Evolutionary conservation across 2,888 invertebrate genomes (phyloP), one percentile per base, ranked within the genome.

Genomic region (Argyra leucocephala): DNA sequence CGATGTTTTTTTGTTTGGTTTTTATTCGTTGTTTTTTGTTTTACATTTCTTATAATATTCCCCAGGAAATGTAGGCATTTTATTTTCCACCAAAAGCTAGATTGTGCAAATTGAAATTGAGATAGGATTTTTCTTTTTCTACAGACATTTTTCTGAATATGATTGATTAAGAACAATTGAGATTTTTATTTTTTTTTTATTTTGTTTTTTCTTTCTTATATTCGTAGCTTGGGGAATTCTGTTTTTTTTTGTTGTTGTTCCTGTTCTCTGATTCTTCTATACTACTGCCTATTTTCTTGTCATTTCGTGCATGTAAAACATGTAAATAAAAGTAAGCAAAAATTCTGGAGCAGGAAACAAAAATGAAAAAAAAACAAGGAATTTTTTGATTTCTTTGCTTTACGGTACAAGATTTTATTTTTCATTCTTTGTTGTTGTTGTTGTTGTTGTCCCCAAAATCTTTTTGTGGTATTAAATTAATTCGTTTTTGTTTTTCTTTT

Each of bases 71-170:
- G 48, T 48, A 48, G 48, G 48, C 48, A 48, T 48, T 48, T 48
- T 48, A 48, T 48, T 48, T 48, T 48, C 48, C 5, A n/a, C 48
- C n/a, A 48, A 48, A 48, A 48, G 48, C 15, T 48, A 31, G 31
- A 31, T 48, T 48, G 48, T 48, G 48, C 48, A 48, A 48, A 48
- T 48, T 48, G 48, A 48, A 48, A 48, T 48, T 48, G 48, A 48
- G 48, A 48, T 48, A 48, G 48, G 48, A 48, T 48, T 48, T 48
- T 18, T 2, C 18, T 48, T 15, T 48, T 31, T 31, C 10, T 10
- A n/a, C 48, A 48, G 48, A 48, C 48, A 48, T 48, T 48, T 48
- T 48, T 48, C 48, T 48, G 48, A 48, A 48, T 48, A 48, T 48
- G 48, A 48, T 48, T 48, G 48, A 48, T 48, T 48, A 48, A 48